Conservation (phyloP, 2,113 vertebrate species). For the Trematocara variabile region DNA sequence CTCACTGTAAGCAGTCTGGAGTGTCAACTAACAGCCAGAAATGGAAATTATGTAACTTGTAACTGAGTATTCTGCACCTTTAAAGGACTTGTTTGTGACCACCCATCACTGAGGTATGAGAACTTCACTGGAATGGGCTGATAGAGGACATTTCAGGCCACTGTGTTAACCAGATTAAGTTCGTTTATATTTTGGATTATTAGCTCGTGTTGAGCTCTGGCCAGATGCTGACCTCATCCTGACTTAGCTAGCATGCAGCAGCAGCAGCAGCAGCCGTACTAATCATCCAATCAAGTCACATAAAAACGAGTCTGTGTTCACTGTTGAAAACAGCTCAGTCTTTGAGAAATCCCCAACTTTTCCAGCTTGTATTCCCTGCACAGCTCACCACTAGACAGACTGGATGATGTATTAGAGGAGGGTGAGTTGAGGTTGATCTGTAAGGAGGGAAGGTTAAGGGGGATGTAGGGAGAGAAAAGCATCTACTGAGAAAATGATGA, state of each 20-base stretch:
- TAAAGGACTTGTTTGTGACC: background rate
- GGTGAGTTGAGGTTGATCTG: background rate
- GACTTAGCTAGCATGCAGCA: constrained; percentile 24
- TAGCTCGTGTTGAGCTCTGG: constrained; percentile 9
- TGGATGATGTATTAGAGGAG: background rate
- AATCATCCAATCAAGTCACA: constrained; percentile 54
- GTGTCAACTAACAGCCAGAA: background rate
- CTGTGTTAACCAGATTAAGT: constrained; percentile 38
- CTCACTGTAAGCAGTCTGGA: constrained; percentile 10
- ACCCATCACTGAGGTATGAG: background rate
- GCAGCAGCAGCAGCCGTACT: background rate
- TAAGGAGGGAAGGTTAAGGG: constrained; percentile 22
- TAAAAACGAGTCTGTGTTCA: constrained; percentile 48
- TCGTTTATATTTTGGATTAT: constrained; percentile 26
- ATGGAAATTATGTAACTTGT: background rate
- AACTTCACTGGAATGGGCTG: background rate
- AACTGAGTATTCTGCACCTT: background rate
- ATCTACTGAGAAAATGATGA: constrained; percentile 31
- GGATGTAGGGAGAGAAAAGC: constrained; percentile 6
- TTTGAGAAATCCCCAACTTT: constrained; percentile 23
- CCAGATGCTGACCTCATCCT: constrained; percentile 57
- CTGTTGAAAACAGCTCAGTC: constrained; percentile 25
- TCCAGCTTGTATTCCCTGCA: background rate
- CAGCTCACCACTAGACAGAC: background rate
- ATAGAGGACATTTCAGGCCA: background rate